Conservation (phyloP, 2,113 vertebrate species). For the Apus apus region DNA sequence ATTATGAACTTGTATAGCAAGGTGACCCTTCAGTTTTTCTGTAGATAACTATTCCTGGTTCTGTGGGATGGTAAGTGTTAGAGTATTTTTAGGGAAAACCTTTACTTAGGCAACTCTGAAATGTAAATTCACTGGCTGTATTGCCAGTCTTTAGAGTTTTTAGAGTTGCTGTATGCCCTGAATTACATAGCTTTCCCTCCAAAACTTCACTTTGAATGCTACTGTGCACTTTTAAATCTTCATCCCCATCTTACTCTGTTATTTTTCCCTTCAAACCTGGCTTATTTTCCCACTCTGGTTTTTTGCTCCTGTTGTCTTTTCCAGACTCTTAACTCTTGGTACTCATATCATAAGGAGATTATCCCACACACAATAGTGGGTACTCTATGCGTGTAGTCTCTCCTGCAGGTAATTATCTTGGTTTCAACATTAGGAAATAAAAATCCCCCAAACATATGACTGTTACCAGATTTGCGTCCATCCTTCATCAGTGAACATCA, state of each 20-base stretch:
- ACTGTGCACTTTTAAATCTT: neutral
- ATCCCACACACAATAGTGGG: neutral
- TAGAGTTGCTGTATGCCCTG: neutral
- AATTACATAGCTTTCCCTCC: neutral
- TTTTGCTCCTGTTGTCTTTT: neutral
- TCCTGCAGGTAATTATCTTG: neutral
- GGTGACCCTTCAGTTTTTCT: neutral
- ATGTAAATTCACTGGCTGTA: neutral
- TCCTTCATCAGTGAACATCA: neutral
- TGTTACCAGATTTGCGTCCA: conserved; percentile 34
- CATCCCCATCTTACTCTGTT: neutral
- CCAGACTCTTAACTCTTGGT: neutral
- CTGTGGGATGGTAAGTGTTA: neutral
- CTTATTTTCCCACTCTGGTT: neutral
- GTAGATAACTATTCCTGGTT: neutral
- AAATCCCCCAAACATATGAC: neutral
- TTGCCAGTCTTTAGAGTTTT: neutral
- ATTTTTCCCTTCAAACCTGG: neutral
- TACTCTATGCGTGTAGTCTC: neutral
- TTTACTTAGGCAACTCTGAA: neutral
- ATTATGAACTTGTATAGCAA: neutral
- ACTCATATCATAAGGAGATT: neutral
- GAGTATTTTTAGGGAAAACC: neutral
- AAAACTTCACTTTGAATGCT: neutral
- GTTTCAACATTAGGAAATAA: conserved; percentile 17